Conservation (phyloP, 2,888 invertebrate genomes). For the Callyntrura sp. region DNA sequence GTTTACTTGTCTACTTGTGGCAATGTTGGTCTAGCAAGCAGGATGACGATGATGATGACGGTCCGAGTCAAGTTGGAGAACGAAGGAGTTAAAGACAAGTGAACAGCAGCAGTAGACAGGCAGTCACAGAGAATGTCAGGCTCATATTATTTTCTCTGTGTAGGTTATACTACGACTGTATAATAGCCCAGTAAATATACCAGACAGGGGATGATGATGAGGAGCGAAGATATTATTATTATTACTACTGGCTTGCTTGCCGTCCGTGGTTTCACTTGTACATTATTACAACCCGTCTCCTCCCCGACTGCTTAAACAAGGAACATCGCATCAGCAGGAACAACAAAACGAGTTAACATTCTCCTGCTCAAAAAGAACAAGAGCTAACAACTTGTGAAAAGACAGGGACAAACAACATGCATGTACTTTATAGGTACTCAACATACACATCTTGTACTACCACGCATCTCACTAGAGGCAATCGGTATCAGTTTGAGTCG, state of each 20-base stretch:
- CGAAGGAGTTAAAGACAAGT: slow-evolving; percentile 70
- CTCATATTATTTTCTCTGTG: slow-evolving; percentile 30
- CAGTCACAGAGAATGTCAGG: slow-evolving; percentile 70
- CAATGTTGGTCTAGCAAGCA: background rate
- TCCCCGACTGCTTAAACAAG: slow-evolving; percentile 60
- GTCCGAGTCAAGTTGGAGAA: slow-evolving; percentile 65
- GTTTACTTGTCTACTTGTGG: slow-evolving; percentile 41
- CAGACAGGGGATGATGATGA: background rate
- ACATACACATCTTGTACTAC: too few relatives aligned
- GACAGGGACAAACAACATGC: slow-evolving; percentile 74
- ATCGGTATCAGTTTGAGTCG: slow-evolving; percentile 30
- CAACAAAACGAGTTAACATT: slow-evolving; percentile 66
- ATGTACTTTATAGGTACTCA: slow-evolving; percentile 1
- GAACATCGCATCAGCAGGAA: slow-evolving; percentile 49
- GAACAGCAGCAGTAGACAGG: slow-evolving; percentile 57
- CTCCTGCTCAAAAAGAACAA: slow-evolving; percentile 65
- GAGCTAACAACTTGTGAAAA: slow-evolving; percentile 71
- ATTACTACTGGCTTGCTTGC: slow-evolving; percentile 26
- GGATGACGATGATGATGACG: slow-evolving; percentile 13
- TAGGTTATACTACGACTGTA: background rate
- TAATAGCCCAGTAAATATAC: background rate
- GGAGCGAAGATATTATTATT: background rate
- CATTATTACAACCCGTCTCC: slow-evolving; percentile 59
- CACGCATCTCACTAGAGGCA: background rate
- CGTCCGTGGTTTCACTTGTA: slow-evolving; percentile 20